These are phyloP conservation scores for Synergus japonicus DNA, from an alignment of 2,888 invertebrate species.

Conservation along the genomic window DNA sequence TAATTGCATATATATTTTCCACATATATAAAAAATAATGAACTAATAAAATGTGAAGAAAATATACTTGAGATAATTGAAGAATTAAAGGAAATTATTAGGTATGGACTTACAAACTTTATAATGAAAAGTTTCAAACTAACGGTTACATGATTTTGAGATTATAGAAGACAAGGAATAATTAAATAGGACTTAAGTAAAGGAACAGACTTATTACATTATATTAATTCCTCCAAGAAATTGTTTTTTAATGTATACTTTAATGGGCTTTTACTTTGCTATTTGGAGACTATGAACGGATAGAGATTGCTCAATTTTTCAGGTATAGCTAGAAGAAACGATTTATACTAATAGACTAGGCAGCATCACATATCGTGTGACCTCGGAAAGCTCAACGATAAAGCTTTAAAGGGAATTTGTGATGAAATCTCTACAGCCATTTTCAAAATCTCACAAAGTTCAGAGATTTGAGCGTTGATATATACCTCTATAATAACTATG, in stretches of 20 bases:
- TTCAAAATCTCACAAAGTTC: neutral
- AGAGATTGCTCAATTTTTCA: slow-evolving; percentile 7
- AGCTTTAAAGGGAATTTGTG: slow-evolving; percentile 10
- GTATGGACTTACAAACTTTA: neutral
- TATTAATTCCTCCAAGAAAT: neutral
- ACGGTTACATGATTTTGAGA: neutral
- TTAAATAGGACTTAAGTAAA: neutral
- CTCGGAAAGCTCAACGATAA: neutral
- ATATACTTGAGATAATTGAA: neutral
- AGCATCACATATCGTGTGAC: neutral
- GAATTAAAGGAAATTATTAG: neutral
- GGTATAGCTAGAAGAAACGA: neutral
- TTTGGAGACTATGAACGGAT: neutral
- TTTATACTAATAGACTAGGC: neutral
- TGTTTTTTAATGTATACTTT: neutral
- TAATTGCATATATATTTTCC: neutral
- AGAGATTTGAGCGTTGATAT: neutral
- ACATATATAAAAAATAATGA: neutral
- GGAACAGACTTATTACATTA: neutral
- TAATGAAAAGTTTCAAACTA: neutral
- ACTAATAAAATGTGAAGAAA: neutral
- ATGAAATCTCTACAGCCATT: neutral
- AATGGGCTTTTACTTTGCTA: neutral
- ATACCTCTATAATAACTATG: too few relatives aligned
- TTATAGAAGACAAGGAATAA: neutral